Conservation (phyloP, 1,140 invertebrate species). For the Ceratina calcarata region DNA sequence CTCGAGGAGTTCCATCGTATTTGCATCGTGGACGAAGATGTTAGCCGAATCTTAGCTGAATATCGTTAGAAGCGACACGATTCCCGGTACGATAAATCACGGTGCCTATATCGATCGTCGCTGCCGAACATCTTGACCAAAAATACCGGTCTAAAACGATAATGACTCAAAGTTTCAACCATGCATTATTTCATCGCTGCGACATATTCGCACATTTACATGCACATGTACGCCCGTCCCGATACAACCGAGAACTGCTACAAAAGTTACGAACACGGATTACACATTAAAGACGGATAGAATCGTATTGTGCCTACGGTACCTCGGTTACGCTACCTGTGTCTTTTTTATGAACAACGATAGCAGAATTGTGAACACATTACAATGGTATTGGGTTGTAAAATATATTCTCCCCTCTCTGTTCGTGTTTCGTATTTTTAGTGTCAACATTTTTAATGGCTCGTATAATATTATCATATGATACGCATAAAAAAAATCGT, state of each 20-base stretch:
- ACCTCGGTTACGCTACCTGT: neutral
- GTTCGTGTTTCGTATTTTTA: too few relatives aligned
- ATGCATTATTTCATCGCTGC: neutral
- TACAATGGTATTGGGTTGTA: neutral
- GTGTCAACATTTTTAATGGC: too few relatives aligned
- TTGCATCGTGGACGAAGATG: constrained; percentile 43
- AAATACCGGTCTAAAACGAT: constrained; percentile 37
- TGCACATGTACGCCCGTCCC: constrained; percentile 9
- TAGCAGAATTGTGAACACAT: neutral
- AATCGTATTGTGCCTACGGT: neutral
- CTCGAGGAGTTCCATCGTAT: constrained; percentile 19
- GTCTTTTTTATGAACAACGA: neutral
- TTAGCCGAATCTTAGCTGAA: constrained; percentile 46
- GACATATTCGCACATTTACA: constrained; percentile 4
- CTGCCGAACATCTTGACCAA: constrained; percentile 8
- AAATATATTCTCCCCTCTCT: too few relatives aligned
- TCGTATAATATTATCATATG: too few relatives aligned
- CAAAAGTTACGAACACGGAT: constrained; percentile 20
- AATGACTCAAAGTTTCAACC: neutral
- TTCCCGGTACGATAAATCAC: constrained; percentile 41
- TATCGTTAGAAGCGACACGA: constrained; percentile 52
- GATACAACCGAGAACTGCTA: neutral
- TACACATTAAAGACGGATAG: constrained; percentile 4
- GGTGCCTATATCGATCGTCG: constrained; percentile 3
- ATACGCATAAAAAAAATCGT: too few relatives aligned